phyloP scores from a whole-genome alignment of 1,140 invertebrate species.

The Hermetia illucens region DNA sequence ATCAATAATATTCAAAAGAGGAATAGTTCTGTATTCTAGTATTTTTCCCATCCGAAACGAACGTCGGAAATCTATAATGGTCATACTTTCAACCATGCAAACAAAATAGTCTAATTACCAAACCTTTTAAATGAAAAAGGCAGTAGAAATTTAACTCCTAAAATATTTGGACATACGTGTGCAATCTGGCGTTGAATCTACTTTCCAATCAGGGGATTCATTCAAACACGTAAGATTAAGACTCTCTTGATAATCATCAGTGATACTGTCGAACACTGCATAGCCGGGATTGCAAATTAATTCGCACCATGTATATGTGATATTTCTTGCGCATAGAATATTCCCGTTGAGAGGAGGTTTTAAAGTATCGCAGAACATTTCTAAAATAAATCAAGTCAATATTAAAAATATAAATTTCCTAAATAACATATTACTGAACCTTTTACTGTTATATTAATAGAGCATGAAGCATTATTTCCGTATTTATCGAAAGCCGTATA shows the following conservation, averaged over 20 bases:
- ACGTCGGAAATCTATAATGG: no score
- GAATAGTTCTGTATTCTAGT: no score
- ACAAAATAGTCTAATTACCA: no score
- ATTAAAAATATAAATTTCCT: neutral
- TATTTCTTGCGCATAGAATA: slow-evolving; percentile 35
- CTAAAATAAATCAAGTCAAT: neutral
- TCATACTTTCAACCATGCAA: no score
- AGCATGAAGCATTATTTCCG: slow-evolving; percentile 44
- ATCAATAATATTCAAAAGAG: no score
- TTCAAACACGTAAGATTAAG: slow-evolving; percentile 19
- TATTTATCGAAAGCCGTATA: slow-evolving; percentile 44
- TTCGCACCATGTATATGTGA: slow-evolving; percentile 36
- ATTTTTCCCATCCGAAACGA: no score
- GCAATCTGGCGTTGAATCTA: slow-evolving; percentile 39
- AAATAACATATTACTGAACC: slow-evolving; percentile 38
- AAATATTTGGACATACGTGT: slow-evolving; percentile 29
- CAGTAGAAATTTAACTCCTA: neutral
- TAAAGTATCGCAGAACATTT: slow-evolving; percentile 39
- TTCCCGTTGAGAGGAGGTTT: slow-evolving; percentile 40
- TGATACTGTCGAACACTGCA: slow-evolving; percentile 31
- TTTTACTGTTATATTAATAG: slow-evolving; percentile 46
- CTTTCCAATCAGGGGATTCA: slow-evolving; percentile 17
- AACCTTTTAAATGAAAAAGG: no score
- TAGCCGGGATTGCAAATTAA: slow-evolving; percentile 46
- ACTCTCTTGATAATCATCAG: slow-evolving; percentile 9